Conservation (phyloP, 2,888 invertebrate species). For the Sphecodes monilicornis region DNA sequence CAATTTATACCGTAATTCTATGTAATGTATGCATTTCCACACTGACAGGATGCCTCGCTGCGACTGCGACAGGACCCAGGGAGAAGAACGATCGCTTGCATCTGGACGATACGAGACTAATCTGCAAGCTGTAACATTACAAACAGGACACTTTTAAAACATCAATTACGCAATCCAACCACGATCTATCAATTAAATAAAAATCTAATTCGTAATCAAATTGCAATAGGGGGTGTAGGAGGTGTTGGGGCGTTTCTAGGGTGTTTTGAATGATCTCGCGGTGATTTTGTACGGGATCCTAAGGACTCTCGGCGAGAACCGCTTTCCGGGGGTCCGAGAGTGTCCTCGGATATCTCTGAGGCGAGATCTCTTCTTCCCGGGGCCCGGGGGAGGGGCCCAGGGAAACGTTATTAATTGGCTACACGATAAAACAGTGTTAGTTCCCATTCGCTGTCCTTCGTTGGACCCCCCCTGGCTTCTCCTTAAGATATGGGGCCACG, state of each 20-base stretch:
- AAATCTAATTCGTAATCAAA: no score
- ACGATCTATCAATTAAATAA: neutral
- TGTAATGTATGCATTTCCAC: slow-evolving; percentile 74
- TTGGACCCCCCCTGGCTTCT: slow-evolving; percentile 79
- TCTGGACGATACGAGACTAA: slow-evolving; percentile 70
- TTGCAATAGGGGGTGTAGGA: neutral
- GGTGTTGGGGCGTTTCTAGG: neutral
- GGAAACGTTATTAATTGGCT: slow-evolving; percentile 83
- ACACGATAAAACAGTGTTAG: slow-evolving; percentile 83
- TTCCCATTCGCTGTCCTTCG: slow-evolving; percentile 79
- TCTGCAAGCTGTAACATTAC: slow-evolving; percentile 75
- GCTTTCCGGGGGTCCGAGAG: slow-evolving; percentile 58
- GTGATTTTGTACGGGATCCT: neutral
- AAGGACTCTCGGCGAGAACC: slow-evolving; percentile 28
- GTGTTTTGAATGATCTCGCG: neutral
- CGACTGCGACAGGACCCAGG: slow-evolving; percentile 63
- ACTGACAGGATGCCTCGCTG: slow-evolving; percentile 72
- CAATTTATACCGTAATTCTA: slow-evolving; percentile 75
- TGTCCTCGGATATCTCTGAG: slow-evolving; percentile 69
- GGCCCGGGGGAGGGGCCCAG: slow-evolving; percentile 52
- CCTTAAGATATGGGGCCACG: slow-evolving; percentile 82
- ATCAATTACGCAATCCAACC: neutral
- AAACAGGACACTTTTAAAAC: slow-evolving; percentile 54
- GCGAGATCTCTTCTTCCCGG: slow-evolving; percentile 73
- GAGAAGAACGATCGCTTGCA: slow-evolving; percentile 66